A percentile compares a stretch with the other conserved stretches of the same genome.
Evolutionary conservation across 2,113 vertebrate genomes (phyloP).

Genomic region (Bujurquina vittata): DNA sequence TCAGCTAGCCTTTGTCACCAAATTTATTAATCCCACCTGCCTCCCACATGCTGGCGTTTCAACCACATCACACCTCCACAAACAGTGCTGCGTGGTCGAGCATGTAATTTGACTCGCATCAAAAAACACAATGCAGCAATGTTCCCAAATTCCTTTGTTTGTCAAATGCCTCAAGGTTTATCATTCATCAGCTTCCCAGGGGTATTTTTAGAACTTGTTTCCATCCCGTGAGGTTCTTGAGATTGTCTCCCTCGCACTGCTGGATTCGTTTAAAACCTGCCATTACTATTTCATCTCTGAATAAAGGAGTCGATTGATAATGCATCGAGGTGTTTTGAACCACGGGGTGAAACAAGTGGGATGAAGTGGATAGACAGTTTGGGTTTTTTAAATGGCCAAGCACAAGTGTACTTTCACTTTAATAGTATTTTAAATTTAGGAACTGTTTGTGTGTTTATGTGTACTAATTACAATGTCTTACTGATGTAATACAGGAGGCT

Average conservation of each 20-base stretch:
- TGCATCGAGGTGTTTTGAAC: background rate
- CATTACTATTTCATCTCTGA: background rate
- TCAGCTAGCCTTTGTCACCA: constrained; percentile 15
- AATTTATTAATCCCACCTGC: constrained; percentile 34
- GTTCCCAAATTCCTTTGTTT: background rate
- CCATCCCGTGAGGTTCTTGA: background rate
- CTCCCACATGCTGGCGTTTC: constrained; percentile 18
- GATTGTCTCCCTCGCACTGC: background rate
- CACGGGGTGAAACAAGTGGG: background rate
- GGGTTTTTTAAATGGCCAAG: background rate
- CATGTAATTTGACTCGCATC: background rate
- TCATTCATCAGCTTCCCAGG: background rate
- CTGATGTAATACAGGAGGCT: background rate
- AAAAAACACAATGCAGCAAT: background rate
- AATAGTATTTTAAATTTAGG: background rate
- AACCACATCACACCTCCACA: constrained; percentile 18
- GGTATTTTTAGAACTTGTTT: background rate
- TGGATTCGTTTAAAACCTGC: constrained; percentile 1
- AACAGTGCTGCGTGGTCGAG: background rate
- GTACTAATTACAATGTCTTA: background rate
- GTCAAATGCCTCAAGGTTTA: background rate
- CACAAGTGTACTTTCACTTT: background rate
- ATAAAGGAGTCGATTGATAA: background rate
- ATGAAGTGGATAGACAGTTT: background rate
- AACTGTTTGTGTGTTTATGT: background rate